These are phyloP conservation scores for Nebria salina DNA, from an alignment of 2,888 invertebrate genomes.

Conservation along the genomic window DNA sequence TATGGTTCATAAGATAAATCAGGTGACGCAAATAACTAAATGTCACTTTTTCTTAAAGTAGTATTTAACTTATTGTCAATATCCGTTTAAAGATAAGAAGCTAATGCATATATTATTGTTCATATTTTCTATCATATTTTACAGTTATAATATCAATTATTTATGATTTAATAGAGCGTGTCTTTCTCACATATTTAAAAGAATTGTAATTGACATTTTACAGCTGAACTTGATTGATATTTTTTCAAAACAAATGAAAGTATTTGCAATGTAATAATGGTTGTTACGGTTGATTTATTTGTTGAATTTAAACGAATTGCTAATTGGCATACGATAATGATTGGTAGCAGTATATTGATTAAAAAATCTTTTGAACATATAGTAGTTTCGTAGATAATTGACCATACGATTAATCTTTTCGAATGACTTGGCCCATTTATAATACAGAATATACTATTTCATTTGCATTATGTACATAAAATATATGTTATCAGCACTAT, in stretches of 20 bases:
- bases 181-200: slow-evolving; percentile 23
- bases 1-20: neutral
- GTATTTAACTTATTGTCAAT: neutral
- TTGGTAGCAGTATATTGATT: slow-evolving; percentile 1
- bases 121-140: slow-evolving; percentile 24
- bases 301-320: neutral
- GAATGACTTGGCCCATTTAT: neutral
- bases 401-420: neutral
- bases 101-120: slow-evolving; percentile 27
- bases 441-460: neutral
- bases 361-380: neutral
- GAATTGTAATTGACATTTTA: slow-evolving; percentile 4
- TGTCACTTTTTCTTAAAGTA: neutral
- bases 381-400: neutral
- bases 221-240: slow-evolving; percentile 14
- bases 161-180: slow-evolving; percentile 39
- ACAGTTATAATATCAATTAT: slow-evolving; percentile 30
- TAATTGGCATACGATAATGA: neutral
- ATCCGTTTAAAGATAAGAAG: slow-evolving; percentile 10
- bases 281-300: neutral
- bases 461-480: no score
- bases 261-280: slow-evolving; percentile 14
- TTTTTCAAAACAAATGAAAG: slow-evolving; percentile 17
- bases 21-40: neutral
- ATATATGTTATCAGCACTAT: no score